A percentile compares a stretch with the other conserved stretches of the same genome.
Evolutionary conservation across 2,797 vertebrate species (phyloP).

Genomic region (Lycodopsis pacificus): DNA sequence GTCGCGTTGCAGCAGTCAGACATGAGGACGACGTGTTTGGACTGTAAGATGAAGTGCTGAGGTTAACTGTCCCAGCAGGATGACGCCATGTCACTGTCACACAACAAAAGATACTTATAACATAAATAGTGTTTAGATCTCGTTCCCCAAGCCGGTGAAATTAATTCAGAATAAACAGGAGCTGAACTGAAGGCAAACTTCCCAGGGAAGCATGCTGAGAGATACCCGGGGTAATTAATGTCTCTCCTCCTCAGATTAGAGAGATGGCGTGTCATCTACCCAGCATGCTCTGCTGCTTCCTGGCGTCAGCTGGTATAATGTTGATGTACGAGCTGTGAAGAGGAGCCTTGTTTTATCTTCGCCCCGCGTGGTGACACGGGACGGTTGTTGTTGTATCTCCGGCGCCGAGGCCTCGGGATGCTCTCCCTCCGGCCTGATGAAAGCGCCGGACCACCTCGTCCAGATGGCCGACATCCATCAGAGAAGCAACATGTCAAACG

Average conservation of each 20-base stretch:
- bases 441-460: constrained; percentile 77
- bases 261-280: constrained; percentile 72
- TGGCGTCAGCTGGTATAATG: constrained; percentile 76
- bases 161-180: constrained; percentile 13
- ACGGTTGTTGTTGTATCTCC: constrained; percentile 80
- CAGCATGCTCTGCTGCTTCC: constrained; percentile 76
- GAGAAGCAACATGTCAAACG: constrained; percentile 56
- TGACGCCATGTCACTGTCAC: constrained; percentile 25
- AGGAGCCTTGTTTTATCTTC: constrained; percentile 77
- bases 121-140: background rate
- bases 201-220: constrained; percentile 28
- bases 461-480: constrained; percentile 81
- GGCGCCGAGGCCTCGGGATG: constrained; percentile 43
- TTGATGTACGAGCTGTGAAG: constrained; percentile 85
- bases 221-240: constrained; percentile 65
- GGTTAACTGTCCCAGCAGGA: constrained; percentile 17
- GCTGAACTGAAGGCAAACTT: constrained; percentile 26
- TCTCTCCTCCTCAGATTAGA: constrained; percentile 65
- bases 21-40: constrained; percentile 32
- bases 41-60: constrained; percentile 42
- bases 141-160: constrained; percentile 11
- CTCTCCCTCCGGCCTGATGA: constrained; percentile 68
- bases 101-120: background rate
- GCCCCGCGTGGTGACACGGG: constrained; percentile 69
- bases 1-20: constrained; percentile 18